phyloP scores from a whole-genome alignment of 2,113 vertebrate genomes.

The Nyctibius bracteatus region DNA sequence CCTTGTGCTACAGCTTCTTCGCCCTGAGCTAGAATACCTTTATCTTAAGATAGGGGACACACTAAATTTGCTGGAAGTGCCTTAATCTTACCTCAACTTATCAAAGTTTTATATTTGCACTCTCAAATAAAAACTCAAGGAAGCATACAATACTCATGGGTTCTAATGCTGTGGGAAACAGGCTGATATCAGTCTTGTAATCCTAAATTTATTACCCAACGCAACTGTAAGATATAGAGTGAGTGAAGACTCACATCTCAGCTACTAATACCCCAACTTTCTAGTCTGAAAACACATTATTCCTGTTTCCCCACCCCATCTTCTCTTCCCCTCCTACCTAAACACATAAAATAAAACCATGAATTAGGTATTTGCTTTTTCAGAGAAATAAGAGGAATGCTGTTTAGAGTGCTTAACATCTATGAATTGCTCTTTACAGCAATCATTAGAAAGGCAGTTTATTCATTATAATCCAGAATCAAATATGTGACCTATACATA shows the following conservation, averaged over 20 bases:
- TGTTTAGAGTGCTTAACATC: not conserved
- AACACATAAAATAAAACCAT: not conserved
- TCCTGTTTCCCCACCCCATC: not conserved
- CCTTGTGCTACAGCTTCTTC: not conserved
- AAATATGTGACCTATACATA: not conserved
- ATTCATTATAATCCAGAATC: not conserved
- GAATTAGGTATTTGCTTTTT: not conserved
- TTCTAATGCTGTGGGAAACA: not conserved
- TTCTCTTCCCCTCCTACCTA: not conserved
- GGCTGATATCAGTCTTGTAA: not conserved
- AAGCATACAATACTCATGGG: not conserved
- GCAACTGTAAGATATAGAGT: not conserved
- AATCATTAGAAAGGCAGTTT: not conserved
- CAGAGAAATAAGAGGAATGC: not conserved
- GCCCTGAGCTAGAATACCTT: not conserved
- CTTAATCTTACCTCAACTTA: not conserved
- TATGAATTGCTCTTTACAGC: not conserved
- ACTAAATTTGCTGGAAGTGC: not conserved
- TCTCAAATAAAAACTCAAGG: not conserved
- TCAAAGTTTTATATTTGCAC: not conserved
- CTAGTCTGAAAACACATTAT: not conserved
- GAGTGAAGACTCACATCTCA: not conserved
- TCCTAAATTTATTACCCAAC: not conserved
- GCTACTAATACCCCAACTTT: not conserved
- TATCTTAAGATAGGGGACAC: not conserved